Evolutionary conservation across 2,888 invertebrate genomes (phyloP).

Genomic region (Dascillus cervinus): DNA sequence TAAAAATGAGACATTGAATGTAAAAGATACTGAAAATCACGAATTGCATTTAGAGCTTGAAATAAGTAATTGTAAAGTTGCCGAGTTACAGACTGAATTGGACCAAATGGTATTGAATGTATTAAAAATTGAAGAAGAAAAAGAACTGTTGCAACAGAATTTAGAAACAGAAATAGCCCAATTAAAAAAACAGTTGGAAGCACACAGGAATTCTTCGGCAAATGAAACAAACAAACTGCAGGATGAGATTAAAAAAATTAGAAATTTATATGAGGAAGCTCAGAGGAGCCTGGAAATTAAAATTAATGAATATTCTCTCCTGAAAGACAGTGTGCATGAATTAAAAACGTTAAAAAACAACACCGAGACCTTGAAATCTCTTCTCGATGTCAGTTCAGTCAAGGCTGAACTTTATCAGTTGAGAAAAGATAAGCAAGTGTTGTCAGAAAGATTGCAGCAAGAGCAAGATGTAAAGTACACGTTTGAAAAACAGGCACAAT

Average conservation of each 20-base stretch:
- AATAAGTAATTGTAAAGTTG: constrained; percentile 35
- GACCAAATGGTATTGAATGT: constrained; percentile 37
- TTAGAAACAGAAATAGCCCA: constrained; percentile 33
- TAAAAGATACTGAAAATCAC: constrained; percentile 49
- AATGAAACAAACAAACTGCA: constrained; percentile 43
- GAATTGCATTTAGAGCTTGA: constrained; percentile 42
- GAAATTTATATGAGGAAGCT: constrained; percentile 34
- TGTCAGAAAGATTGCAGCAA: constrained; percentile 42
- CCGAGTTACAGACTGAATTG: constrained; percentile 36
- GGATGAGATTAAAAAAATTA: constrained; percentile 43
- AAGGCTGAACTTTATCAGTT: constrained; percentile 53
- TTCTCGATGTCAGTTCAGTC: constrained; percentile 49
- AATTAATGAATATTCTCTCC: constrained; percentile 39
- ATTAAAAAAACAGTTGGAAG: constrained; percentile 32
- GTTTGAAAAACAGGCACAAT: constrained; percentile 40
- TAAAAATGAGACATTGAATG: constrained; percentile 46
- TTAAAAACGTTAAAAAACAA: constrained; percentile 41
- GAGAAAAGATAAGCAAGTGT: constrained; percentile 46
- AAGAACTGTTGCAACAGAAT: constrained; percentile 35
- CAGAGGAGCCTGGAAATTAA: constrained; percentile 37
- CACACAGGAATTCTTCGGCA: constrained; percentile 26
- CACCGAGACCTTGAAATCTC: constrained; percentile 29
- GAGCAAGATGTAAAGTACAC: constrained; percentile 42
- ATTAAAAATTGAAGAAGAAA: constrained; percentile 39
- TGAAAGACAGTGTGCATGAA: constrained; percentile 44